phyloP scores from a whole-genome alignment of 2,888 invertebrate species.

The Eilema caniola region DNA sequence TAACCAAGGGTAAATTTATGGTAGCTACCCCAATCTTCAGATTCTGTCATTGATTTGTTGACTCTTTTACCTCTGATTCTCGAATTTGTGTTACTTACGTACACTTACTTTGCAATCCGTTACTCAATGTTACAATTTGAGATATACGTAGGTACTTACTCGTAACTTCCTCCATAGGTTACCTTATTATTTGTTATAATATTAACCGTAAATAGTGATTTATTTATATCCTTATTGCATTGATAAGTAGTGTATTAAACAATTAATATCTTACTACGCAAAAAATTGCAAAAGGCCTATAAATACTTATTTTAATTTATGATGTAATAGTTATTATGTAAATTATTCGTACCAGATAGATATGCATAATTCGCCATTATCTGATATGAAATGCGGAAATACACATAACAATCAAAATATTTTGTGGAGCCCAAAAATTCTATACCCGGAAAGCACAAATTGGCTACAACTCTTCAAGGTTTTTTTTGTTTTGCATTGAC shows the following conservation, averaged over 20 bases:
- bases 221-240: neutral
- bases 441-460: neutral
- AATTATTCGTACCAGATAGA: neutral
- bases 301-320: neutral
- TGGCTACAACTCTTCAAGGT: neutral
- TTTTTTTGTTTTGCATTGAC: constrained; percentile 3
- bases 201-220: no score
- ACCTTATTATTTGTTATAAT: neutral
- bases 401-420: neutral
- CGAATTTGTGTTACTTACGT: neutral
- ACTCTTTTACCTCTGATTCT: neutral
- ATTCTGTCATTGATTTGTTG: neutral
- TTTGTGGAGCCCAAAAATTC: no score
- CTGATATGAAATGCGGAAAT: constrained; percentile 3
- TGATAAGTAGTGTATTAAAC: neutral
- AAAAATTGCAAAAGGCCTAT: neutral
- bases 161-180: neutral
- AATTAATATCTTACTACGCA: neutral
- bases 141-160: neutral
- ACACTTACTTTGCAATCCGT: no score
- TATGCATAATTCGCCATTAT: neutral
- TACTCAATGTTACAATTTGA: neutral
- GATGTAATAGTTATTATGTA: neutral
- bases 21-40: neutral
- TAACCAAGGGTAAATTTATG: no score